Base-by-base conservation (phyloP, 2,113 vertebrate genomes). In the Peromyscus polionotus region DNA sequence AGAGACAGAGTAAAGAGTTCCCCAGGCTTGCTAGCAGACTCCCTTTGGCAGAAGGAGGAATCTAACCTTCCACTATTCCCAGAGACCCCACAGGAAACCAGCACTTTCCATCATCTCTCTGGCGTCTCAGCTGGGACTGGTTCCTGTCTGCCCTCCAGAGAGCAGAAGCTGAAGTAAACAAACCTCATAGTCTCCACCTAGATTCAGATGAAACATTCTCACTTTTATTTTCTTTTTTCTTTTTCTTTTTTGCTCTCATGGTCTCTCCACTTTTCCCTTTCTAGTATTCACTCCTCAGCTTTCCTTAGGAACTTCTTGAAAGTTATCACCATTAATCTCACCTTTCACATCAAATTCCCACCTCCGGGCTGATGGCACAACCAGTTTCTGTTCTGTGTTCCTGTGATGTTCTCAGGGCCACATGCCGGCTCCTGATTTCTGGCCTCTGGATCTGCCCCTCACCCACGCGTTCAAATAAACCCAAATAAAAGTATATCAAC, bases 221-320 rank as follows among this genome's bases (percentile, higher is more conserved):
- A 88, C 75, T 48, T 51, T 81, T 81, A 51, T 96, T 70, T 61
- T 70, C 20, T 83, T 95, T 93, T 68, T 33, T 72, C 33, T 33
- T 95, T 77, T 12, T 54, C 11, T 54, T 77, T 54, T 54, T 54
- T 54, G 13, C 77, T 73, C 79, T 89, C 48, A 85, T 48, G 67
- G 61, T 93, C 51, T 93, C 77, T 94, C 89, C 48, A 90, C 88
- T 94, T 92, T 92, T 80, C 81, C 94, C 95, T 65, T 31, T 93
- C 28, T 83, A 92, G 65, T 70, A 67, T 31, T 91, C 42, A 93
- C 90, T 95, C 72, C 51, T 96, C 59, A 59, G 94, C 54, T 95
- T 96, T 97, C 92, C 90, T 93, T 90, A 86, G 36, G 85, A 98
- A 98, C 88, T 98, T 98, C 94, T 90, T 79, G 76, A 96, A 98